phyloP scores from a whole-genome alignment of 2,888 invertebrate genomes.

The Scrobipalpa atriplicella region DNA sequence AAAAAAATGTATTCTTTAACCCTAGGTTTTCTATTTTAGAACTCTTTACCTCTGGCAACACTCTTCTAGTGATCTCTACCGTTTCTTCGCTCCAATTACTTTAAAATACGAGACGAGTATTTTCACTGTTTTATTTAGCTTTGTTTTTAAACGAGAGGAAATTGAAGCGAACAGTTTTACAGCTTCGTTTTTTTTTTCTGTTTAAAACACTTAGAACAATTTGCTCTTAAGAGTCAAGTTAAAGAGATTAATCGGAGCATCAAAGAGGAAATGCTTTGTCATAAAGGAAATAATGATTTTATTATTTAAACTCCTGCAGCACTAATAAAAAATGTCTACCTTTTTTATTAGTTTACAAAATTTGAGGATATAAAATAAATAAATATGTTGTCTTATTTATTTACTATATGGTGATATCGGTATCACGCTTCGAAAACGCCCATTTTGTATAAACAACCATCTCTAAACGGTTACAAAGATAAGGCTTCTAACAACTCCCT shows the following conservation, averaged over 20 bases:
- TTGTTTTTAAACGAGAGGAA: constrained; percentile 6
- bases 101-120: constrained; percentile 6
- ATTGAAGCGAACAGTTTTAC: constrained; percentile 4
- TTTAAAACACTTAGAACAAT: neutral
- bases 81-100: constrained; percentile 15
- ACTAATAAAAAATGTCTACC: too few relatives aligned
- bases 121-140: constrained; percentile 9
- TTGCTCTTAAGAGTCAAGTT: neutral
- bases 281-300: too few relatives aligned
- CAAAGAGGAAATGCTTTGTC: neutral
- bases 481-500: neutral
- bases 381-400: too few relatives aligned
- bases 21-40: neutral
- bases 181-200: neutral
- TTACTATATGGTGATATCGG: too few relatives aligned
- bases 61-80: constrained; percentile 7
- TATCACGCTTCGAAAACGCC: too few relatives aligned
- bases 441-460: neutral
- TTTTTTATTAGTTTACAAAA: too few relatives aligned
- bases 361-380: too few relatives aligned
- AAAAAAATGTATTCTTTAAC: neutral
- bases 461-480: neutral
- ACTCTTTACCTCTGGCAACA: neutral
- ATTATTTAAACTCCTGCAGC: too few relatives aligned
- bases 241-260: neutral